A percentile compares a stretch with the other conserved stretches of the same genome.
phyloP scores from a whole-genome alignment of 1,140 invertebrate species.

The Penaeus indicus region DNA sequence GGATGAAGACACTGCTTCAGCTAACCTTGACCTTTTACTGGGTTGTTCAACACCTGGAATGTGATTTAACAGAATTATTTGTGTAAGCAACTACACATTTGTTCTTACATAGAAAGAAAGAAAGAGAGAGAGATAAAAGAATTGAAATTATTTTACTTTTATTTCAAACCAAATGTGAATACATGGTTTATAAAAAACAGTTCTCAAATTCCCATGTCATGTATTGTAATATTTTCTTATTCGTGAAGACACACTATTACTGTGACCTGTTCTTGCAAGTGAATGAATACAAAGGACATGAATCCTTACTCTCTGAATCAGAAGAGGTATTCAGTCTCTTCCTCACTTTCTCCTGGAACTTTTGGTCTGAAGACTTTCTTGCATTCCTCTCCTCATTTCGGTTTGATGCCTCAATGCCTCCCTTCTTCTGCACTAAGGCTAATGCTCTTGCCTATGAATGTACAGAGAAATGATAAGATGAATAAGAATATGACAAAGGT shows the following conservation, averaged over 20 bases:
- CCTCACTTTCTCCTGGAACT: constrained; percentile 58
- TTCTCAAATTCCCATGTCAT: too few relatives aligned
- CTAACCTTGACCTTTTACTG: constrained; percentile 22
- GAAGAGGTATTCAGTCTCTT: constrained; percentile 51
- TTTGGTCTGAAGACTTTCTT: constrained; percentile 36
- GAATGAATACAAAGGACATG: neutral
- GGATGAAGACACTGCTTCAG: neutral
- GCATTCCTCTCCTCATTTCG: constrained; percentile 58
- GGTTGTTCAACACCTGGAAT: constrained; percentile 24
- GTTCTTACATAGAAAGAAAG: neutral
- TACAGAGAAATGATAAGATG: neutral
- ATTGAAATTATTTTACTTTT: neutral
- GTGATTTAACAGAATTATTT: neutral
- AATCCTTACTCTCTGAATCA: constrained; percentile 27
- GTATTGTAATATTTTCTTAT: too few relatives aligned
- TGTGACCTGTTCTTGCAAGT: neutral
- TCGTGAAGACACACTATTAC: neutral
- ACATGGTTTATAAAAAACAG: too few relatives aligned
- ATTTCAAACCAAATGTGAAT: too few relatives aligned
- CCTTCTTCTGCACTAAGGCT: constrained; percentile 57
- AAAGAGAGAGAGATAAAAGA: neutral
- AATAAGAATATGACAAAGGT: neutral
- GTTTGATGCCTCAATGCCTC: constrained; percentile 53
- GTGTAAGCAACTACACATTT: neutral
- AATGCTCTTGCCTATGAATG: constrained; percentile 53